These are phyloP conservation scores for Gastracanthus pulcherrimus DNA, from an alignment of 2,888 invertebrate species.

Conservation along the genomic window DNA sequence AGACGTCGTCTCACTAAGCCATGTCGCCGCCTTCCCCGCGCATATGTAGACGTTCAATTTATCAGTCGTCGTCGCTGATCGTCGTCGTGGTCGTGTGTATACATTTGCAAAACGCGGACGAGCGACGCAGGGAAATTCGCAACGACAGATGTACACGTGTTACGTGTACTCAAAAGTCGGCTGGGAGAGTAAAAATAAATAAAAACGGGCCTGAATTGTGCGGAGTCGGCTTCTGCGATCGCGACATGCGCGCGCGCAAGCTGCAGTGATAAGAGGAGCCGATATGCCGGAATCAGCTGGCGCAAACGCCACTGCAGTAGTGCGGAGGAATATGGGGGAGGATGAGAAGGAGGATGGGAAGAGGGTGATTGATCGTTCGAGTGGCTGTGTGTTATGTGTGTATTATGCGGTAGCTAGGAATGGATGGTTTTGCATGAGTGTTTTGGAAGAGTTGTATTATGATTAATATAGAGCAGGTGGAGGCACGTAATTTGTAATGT, in stretches of 20 bases:
- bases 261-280: neutral
- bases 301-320: slow-evolving; percentile 12
- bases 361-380: neutral
- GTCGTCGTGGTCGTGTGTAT: neutral
- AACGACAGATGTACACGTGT: no score
- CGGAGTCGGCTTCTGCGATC: neutral
- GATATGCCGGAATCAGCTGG: slow-evolving; percentile 3
- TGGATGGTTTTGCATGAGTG: no score
- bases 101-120: neutral
- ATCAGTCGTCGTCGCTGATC: neutral
- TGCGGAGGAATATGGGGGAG: neutral
- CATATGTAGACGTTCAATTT: no score
- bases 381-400: neutral
- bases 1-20: no score
- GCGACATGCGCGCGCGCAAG: neutral
- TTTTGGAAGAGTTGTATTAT: no score
- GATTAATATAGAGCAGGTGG: no score
- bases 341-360: neutral
- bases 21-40: no score
- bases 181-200: neutral
- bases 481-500: no score
- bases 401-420: neutral
- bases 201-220: neutral
- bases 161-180: neutral
- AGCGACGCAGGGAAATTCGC: neutral